Evolutionary conservation across 1,140 invertebrate genomes (phyloP).

Genomic region (Bombus affinis): DNA sequence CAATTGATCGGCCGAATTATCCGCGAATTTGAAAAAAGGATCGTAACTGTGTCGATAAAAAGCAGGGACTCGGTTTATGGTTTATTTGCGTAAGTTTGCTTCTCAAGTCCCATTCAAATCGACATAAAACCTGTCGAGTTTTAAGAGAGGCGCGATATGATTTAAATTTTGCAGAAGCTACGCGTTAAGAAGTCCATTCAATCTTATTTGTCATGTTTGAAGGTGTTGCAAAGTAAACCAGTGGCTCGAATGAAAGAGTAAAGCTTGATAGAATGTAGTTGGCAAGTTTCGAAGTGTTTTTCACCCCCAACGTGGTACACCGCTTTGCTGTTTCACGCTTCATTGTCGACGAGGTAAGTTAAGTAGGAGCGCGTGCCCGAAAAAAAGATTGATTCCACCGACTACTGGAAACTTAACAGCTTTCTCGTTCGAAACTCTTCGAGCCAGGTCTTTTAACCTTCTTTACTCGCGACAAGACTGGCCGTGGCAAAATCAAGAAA

Average conservation of each 20-base stretch:
- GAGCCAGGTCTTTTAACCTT: conserved; percentile 24
- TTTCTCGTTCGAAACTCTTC: conserved; percentile 2
- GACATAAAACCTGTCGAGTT: too few relatives aligned
- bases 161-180: too few relatives aligned
- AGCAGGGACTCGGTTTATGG: too few relatives aligned
- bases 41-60: too few relatives aligned
- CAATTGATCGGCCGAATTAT: too few relatives aligned
- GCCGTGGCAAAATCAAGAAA: not conserved
- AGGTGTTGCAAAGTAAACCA: too few relatives aligned
- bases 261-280: not conserved
- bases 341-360: conserved; percentile 9
- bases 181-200: too few relatives aligned
- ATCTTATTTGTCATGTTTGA: too few relatives aligned
- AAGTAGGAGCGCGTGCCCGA: conserved; percentile 3
- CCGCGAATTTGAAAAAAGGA: too few relatives aligned
- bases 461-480: not conserved
- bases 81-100: too few relatives aligned
- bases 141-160: too few relatives aligned
- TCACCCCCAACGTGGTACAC: not conserved
- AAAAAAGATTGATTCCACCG: conserved; percentile 36
- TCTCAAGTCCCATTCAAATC: too few relatives aligned
- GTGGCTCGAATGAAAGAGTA: not conserved
- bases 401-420: conserved; percentile 16
- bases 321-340: not conserved
- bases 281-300: conserved; percentile 12